Conservation (phyloP, 2,113 vertebrate species). For the Mormyrus iriodes region DNA sequence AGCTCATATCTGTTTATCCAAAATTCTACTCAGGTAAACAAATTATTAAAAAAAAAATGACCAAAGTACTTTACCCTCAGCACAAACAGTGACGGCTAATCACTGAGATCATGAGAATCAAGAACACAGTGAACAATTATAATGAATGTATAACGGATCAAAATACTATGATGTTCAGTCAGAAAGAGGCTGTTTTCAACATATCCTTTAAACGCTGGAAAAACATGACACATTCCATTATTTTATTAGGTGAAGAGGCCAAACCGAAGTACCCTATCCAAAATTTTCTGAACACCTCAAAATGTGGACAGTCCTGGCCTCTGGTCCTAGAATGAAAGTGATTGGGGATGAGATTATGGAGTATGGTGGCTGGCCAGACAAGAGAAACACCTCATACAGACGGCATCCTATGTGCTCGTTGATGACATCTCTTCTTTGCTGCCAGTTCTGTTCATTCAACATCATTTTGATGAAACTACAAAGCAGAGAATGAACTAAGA, state of each 20-base stretch:
- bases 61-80: not conserved
- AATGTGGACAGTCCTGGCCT: not conserved
- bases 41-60: not conserved
- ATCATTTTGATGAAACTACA: conserved; percentile 35
- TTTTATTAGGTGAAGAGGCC: not conserved
- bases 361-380: conserved; percentile 29
- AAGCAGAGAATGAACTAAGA: not conserved
- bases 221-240: not conserved
- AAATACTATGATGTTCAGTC: not conserved
- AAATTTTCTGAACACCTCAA: not conserved
- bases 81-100: not conserved
- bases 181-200: not conserved
- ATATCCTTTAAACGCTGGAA: not conserved
- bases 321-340: not conserved
- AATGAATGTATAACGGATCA: not conserved
- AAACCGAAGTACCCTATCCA: not conserved
- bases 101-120: not conserved
- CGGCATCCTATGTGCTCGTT: not conserved
- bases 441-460: conserved; percentile 48
- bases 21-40: not conserved
- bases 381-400: conserved; percentile 31
- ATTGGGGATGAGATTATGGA: not conserved
- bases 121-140: not conserved
- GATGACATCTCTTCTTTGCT: not conserved
- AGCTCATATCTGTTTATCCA: not conserved